Percentiles rank a stretch among this genome's conserved stretches.
These are phyloP conservation scores for Sminthurides bifidus DNA, from an alignment of 1,140 invertebrate genomes.

Conservation along the genomic window DNA sequence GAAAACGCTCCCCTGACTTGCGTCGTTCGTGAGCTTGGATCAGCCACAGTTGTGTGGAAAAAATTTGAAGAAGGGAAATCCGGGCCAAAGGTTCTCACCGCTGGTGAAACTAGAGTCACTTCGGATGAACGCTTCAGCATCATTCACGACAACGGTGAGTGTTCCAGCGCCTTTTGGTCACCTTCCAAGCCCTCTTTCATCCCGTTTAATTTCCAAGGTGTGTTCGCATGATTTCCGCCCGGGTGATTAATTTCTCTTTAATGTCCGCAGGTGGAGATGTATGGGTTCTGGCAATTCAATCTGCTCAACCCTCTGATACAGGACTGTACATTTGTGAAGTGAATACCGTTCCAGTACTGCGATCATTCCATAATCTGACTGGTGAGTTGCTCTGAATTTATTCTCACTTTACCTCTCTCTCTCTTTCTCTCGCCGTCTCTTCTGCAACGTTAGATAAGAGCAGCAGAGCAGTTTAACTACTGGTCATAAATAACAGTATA, in stretches of 20 bases:
- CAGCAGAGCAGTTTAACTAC: not conserved
- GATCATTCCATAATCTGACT: slow-evolving; percentile 59
- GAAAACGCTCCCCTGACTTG: slow-evolving; percentile 60
- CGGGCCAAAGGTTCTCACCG: slow-evolving; percentile 50
- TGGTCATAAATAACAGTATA: not conserved
- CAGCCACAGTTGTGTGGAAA: slow-evolving; percentile 57
- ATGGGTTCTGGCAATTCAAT: slow-evolving; percentile 67
- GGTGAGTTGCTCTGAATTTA: slow-evolving; percentile 49
- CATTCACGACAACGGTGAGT: slow-evolving; percentile 56
- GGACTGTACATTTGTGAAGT: slow-evolving; percentile 70
- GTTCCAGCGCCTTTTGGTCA: not conserved
- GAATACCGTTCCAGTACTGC: slow-evolving; percentile 60
- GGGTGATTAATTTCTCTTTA: not conserved
- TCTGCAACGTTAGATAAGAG: not conserved
- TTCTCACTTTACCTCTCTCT: not conserved
- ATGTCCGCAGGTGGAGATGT: slow-evolving; percentile 54
- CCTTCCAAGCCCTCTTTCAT: not conserved
- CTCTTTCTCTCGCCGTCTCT: not conserved
- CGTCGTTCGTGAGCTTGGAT: slow-evolving; percentile 53
- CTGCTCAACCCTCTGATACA: slow-evolving; percentile 51
- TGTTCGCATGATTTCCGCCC: not conserved
- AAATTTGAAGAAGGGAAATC: slow-evolving; percentile 47
- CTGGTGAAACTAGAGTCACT: slow-evolving; percentile 56
- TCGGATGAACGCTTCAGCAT: slow-evolving; percentile 55
- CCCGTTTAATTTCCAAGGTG: not conserved